These are phyloP conservation scores for Sebastes umbrosus DNA, from an alignment of 2,797 vertebrate genomes.

Conservation along the genomic window DNA sequence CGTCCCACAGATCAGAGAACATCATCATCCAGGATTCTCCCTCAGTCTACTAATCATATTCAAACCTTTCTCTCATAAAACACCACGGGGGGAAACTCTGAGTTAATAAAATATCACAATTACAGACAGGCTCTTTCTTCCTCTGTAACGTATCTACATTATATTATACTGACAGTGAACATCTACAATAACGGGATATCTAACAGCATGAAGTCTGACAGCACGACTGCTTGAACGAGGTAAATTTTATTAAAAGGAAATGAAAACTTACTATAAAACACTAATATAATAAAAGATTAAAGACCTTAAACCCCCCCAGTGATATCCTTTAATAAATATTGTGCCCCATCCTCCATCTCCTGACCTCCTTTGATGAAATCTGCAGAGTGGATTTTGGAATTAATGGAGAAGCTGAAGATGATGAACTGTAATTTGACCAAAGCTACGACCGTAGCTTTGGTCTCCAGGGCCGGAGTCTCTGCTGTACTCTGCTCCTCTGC, in stretches of 20 bases:
- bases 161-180: neutral
- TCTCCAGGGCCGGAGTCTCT: too few species aligned
- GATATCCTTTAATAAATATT: neutral
- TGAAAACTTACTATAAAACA: neutral
- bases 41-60: neutral
- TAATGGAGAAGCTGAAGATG: neutral
- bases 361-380: neutral
- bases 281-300: neutral
- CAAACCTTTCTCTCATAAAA: neutral
- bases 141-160: neutral
- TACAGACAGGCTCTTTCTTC: neutral
- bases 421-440: neutral
- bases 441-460: too few species aligned
- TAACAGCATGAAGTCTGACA: neutral
- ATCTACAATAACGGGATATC: neutral
- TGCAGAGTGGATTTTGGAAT: neutral
- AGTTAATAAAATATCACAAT: neutral
- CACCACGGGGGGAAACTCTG: neutral
- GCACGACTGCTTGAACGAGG: neutral
- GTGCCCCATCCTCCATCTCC: neutral
- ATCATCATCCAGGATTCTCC: neutral
- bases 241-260: neutral
- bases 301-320: neutral
- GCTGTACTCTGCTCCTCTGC: too few species aligned
- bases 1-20: slow-evolving; percentile 1